A percentile compares a stretch with the other conserved stretches of the same genome.
Conservation (phyloP, 2,888 invertebrate genomes). For the Apomyelois bistriatella region DNA sequence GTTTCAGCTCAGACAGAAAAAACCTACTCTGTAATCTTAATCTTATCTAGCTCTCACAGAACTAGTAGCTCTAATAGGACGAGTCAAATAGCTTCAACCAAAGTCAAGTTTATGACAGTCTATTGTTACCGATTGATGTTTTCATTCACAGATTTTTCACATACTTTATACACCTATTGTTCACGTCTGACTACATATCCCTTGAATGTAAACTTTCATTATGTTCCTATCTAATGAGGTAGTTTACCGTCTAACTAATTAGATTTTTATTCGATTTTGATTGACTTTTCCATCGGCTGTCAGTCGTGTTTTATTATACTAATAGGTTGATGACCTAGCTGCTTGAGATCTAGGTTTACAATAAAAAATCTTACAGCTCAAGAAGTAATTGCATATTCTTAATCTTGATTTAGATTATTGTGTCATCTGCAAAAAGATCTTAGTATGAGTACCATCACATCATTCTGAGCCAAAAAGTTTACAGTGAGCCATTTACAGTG, state of each 20-base stretch:
- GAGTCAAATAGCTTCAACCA: background rate
- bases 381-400: too few relatives aligned
- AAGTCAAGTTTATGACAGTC: conserved; percentile 48
- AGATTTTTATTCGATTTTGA: background rate
- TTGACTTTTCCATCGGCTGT: background rate
- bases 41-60: too few relatives aligned
- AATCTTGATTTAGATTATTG: too few relatives aligned
- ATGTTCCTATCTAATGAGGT: background rate
- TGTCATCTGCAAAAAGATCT: too few relatives aligned
- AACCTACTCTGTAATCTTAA: too few relatives aligned
- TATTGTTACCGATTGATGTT: conserved; percentile 36
- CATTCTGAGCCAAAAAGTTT: too few relatives aligned
- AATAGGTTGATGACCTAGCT: background rate
- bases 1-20: too few relatives aligned
- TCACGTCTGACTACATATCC: conserved; percentile 4
- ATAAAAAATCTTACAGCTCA: too few relatives aligned
- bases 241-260: background rate
- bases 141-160: conserved; percentile 42
- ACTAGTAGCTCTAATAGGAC: background rate
- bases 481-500: too few relatives aligned
- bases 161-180: conserved; percentile 24
- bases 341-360: background rate
- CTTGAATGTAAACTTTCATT: background rate
- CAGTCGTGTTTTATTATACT: background rate
- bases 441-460: too few relatives aligned